Evolutionary conservation across 2,113 vertebrate genomes (phyloP).

Genomic region (Tachysurus fulvidraco): DNA sequence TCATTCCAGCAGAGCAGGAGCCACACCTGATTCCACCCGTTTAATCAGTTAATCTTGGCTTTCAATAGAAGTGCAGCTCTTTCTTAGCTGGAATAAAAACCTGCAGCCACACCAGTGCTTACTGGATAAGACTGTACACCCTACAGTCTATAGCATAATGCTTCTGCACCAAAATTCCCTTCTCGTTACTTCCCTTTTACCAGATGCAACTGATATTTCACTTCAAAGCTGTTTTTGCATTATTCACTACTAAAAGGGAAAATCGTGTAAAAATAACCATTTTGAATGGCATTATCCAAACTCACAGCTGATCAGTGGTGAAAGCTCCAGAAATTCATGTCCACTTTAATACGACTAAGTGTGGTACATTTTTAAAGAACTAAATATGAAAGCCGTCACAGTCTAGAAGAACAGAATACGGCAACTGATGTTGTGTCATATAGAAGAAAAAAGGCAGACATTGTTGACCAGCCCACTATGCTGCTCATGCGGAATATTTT

Average conservation of each 20-base stretch:
- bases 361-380: not conserved
- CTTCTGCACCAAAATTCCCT: not conserved
- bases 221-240: not conserved
- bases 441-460: not conserved
- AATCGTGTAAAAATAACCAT: not conserved
- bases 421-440: not conserved
- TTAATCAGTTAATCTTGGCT: too few relatives aligned
- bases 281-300: too few relatives aligned
- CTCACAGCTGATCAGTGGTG: not conserved
- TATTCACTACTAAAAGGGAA: not conserved
- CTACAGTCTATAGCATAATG: not conserved
- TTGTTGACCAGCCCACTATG: not conserved
- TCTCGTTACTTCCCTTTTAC: not conserved
- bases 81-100: too few relatives aligned
- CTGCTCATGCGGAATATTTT: not conserved
- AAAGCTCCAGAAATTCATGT: not conserved
- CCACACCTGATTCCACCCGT: too few relatives aligned
- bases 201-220: not conserved
- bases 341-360: not conserved
- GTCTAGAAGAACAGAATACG: not conserved
- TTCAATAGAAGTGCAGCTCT: too few relatives aligned
- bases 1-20: too few relatives aligned
- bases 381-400: not conserved
- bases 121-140: too few relatives aligned
- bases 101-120: too few relatives aligned